Evolutionary conservation across 1,140 invertebrate genomes (phyloP), one percentile per base, ranked within the genome.

Genomic region (Drosophila sp.): DNA sequence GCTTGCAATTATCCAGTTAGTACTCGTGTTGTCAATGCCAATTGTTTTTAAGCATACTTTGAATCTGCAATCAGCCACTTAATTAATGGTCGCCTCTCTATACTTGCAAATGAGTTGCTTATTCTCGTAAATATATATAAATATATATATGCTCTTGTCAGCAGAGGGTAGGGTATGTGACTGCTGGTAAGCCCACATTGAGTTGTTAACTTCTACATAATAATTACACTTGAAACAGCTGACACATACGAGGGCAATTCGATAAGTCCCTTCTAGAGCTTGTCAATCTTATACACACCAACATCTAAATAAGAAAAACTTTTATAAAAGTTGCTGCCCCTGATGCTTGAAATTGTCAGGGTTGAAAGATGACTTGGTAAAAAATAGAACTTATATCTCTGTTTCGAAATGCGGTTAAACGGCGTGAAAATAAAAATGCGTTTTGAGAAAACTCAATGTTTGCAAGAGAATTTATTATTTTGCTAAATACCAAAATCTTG

Each of bases 21-120:
- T 56, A 54, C 66, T 51, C 29, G 32, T 67, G 76, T 61, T 69
- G 43, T 43, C 32, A 64, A 78, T 70, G 58, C 32, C 34, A 79
- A 66, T 69, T 83, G 61, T 69, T 70, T 80, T 66, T 63, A 21
- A 21, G 34, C 34, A 16, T 29, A 34, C 41, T 46, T 16, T 53
- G 57, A 65, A 38, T 43, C 62, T 64, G 69, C 58, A 66, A 66
- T 78, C 36, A 64, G 32, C 34, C 43, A 32, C 16, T 29, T 48
- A 80, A 82, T 72, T 78, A 43, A 40, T 18, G 50, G 58, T 45
- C 53, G 56, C 34, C 38, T 66, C 56, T 56, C 48, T 63, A 45
- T 72, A 59, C 40, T 38, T 58, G 69, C 50, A 76, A 80, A 80
- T 80, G 78, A 80, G 77, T 70, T 72, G 62, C 62, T 77, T 81